Percentiles rank a stretch among this genome's conserved stretches.
These are phyloP conservation scores for Dipodomys spectabilis DNA, from an alignment of 2,113 vertebrate species.

Conservation along the genomic window DNA sequence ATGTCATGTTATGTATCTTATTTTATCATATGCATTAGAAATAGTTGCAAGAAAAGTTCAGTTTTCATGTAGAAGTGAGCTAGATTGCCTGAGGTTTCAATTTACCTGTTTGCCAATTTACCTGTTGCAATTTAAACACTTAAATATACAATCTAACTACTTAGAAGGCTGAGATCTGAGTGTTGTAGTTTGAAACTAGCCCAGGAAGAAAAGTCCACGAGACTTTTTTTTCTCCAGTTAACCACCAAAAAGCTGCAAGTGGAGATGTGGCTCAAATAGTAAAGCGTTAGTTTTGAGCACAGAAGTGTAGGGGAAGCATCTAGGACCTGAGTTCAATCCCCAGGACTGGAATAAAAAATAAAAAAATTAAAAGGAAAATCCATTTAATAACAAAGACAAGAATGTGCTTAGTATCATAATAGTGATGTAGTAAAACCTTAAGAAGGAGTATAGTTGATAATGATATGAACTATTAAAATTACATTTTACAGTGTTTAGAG, in stretches of 20 bases:
- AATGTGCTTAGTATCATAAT: not conserved
- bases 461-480: slow-evolving; percentile 14
- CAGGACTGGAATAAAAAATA: too few relatives aligned
- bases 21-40: not conserved
- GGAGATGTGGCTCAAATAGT: too few relatives aligned
- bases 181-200: too few relatives aligned
- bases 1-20: not conserved
- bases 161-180: too few relatives aligned
- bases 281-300: too few relatives aligned
- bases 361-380: slow-evolving; percentile 7
- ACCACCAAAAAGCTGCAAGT: too few relatives aligned
- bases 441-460: not conserved
- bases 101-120: not conserved
- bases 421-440: not conserved
- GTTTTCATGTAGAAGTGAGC: slow-evolving; percentile 16
- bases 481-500: slow-evolving; percentile 14
- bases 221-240: too few relatives aligned
- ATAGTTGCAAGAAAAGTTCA: not conserved
- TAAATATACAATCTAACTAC: not conserved
- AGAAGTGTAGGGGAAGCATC: too few relatives aligned
- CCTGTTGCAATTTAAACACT: slow-evolving; percentile 28
- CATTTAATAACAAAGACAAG: not conserved
- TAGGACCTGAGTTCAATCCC: too few relatives aligned
- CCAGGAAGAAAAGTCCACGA: too few relatives aligned
- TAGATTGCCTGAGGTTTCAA: not conserved